Evolutionary conservation across 1,140 invertebrate species (phyloP).

Genomic region (Drosophila santomea): DNA sequence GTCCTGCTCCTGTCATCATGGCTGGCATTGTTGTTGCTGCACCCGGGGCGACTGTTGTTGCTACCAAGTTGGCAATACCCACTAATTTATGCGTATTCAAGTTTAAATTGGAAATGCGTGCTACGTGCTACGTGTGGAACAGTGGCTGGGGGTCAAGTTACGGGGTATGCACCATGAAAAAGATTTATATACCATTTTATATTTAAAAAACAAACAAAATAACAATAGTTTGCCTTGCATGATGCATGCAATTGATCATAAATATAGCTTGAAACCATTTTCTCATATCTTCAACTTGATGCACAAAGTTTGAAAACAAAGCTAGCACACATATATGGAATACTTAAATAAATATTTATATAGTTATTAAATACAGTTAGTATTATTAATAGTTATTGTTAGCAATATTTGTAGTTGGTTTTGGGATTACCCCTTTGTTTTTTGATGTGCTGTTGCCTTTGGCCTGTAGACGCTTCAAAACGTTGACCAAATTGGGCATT

Average conservation of each 20-base stretch:
- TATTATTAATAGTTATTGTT: no score
- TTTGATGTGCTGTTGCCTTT: conserved; percentile 7
- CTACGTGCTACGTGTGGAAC: conserved; percentile 57
- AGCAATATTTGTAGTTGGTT: no score
- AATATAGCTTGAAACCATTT: no score
- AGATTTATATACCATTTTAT: no score
- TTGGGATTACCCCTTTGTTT: neutral
- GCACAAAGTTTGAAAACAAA: no score
- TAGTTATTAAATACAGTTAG: no score
- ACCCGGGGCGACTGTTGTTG: conserved; percentile 31
- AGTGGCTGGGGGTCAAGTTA: conserved; percentile 16
- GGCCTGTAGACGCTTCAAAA: conserved; percentile 24
- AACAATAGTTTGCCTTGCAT: no score
- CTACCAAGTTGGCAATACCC: conserved; percentile 67
- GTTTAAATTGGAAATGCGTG: conserved; percentile 80
- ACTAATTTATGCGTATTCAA: conserved; percentile 81
- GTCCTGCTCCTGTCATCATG: conserved; percentile 49
- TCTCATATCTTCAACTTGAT: no score
- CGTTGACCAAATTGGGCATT: conserved; percentile 72
- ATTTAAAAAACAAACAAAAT: no score
- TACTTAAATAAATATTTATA: no score
- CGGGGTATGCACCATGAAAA: conserved; percentile 4
- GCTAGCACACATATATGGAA: no score
- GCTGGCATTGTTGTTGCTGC: conserved; percentile 36
- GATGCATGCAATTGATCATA: no score